phyloP scores from a whole-genome alignment of 2,888 invertebrate species.

The Serripes groenlandicus region DNA sequence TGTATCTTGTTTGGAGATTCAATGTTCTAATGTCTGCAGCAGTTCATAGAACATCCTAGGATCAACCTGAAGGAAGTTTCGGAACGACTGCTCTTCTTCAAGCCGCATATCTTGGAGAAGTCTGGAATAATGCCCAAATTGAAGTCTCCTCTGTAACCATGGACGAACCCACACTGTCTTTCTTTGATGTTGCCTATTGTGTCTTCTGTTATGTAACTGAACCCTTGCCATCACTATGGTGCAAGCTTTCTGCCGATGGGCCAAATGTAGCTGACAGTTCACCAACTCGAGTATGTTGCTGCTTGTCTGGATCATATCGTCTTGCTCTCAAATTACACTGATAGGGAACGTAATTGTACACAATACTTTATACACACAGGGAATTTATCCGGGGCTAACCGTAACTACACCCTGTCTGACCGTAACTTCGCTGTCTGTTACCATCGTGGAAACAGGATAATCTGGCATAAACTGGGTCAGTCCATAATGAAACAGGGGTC shows the following conservation, averaged over 20 bases:
- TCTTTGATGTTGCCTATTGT: not conserved
- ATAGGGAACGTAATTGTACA: no score
- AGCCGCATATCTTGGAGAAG: conserved; percentile 7
- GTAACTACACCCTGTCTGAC: no score
- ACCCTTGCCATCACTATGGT: conserved; percentile 13
- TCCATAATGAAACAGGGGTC: no score
- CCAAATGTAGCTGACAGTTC: no score
- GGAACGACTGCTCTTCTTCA: conserved; percentile 18
- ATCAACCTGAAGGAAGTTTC: conserved; percentile 10
- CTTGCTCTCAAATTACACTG: no score
- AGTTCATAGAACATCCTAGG: conserved; percentile 15
- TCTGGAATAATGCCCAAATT: conserved; percentile 17
- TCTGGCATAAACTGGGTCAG: no score
- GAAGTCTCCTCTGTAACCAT: conserved; percentile 16
- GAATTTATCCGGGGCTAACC: no score
- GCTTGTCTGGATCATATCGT: no score
- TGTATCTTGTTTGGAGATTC: conserved; percentile 23
- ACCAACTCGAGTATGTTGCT: no score
- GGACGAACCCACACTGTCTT: conserved; percentile 4
- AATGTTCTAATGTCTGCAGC: not conserved
- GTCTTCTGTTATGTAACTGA: conserved; percentile 16
- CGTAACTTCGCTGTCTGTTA: no score
- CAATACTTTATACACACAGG: no score
- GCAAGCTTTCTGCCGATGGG: conserved; percentile 2
- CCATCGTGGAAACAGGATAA: no score